Base-by-base conservation (phyloP, 1,140 invertebrate genomes). In the Bombus consobrinus region DNA sequence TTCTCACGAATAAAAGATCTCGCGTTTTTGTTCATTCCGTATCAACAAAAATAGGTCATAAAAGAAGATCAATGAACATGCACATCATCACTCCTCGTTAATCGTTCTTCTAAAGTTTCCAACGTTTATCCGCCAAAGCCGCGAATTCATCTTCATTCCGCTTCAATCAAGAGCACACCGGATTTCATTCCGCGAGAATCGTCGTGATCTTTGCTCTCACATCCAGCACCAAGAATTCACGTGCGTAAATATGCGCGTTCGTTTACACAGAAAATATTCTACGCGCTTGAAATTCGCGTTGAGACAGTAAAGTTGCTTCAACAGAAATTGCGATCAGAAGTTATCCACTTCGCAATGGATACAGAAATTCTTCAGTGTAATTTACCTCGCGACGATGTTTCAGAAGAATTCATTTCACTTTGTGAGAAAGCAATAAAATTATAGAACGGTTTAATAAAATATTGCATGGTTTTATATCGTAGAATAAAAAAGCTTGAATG, bases 321-420 rank as follows among this genome's bases (percentile, higher is more conserved):
- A 85, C 81, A 86, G 85, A 88, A 90, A 90, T 88, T 83, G 75
- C 75, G 89, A 90, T 90, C 89, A 85, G 66, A 89, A 79, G 80
- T 89, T 87, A 28, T 80, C 71, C 79, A 85, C 75, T 89, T 89
- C 64, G 75, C 34, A 37, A 6, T 22, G 18, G 47, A 53, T 53
- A 22, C 5, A 53, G 18, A 83, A 90, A 90, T 88, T 86, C 75
- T 84, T 68, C 41, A 72, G 32, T 41, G 53, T 71, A 86, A 90
- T 87, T 87, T 87, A 87, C 87, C 80, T 82, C 66, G 73, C 66
- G 37, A 68, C 76, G 75, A 88, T 79, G 18, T 43, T 28, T 10
- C 10, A 10, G 10, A 75, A 77, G 43, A 74, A 71, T 59, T 77
- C 74, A 85, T 90, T 90, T 89, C 71, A 81, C 87, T 85, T 87